Conservation (phyloP, 2,113 vertebrate genomes). For the Tenrec ecaudatus region DNA sequence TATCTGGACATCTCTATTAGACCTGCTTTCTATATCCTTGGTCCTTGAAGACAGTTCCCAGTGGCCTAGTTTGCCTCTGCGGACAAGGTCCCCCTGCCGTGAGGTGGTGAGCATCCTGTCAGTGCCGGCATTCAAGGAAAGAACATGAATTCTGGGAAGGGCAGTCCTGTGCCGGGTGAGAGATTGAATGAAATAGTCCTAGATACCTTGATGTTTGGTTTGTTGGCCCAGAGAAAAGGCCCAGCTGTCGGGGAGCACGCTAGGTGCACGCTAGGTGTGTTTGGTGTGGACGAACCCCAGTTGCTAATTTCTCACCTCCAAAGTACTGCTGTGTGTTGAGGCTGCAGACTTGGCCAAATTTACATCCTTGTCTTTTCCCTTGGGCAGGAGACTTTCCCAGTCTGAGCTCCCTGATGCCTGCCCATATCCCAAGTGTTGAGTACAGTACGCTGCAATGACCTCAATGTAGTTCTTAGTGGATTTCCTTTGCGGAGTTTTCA, state of each 20-base stretch:
- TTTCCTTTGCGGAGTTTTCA: neutral
- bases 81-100: constrained; percentile 6
- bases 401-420: constrained; percentile 9
- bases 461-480: constrained; percentile 12
- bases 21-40: constrained; percentile 60
- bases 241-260: neutral
- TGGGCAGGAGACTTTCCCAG: neutral
- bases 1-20: constrained; percentile 70
- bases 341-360: neutral
- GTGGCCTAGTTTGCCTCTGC: constrained; percentile 68
- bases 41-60: constrained; percentile 63
- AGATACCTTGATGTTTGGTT: neutral
- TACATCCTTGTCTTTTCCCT: neutral
- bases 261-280: neutral
- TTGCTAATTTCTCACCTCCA: constrained; percentile 9
- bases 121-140: constrained; percentile 64
- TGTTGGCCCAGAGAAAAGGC: constrained; percentile 10
- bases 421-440: neutral
- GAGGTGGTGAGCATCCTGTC: constrained; percentile 48
- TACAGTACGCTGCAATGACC: neutral
- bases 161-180: constrained; percentile 72
- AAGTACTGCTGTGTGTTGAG: neutral
- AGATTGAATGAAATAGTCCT: constrained; percentile 24
- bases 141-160: constrained; percentile 69
- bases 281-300: neutral